Conservation (phyloP, 2,888 invertebrate genomes). For the Schrankia costaestrigalis region DNA sequence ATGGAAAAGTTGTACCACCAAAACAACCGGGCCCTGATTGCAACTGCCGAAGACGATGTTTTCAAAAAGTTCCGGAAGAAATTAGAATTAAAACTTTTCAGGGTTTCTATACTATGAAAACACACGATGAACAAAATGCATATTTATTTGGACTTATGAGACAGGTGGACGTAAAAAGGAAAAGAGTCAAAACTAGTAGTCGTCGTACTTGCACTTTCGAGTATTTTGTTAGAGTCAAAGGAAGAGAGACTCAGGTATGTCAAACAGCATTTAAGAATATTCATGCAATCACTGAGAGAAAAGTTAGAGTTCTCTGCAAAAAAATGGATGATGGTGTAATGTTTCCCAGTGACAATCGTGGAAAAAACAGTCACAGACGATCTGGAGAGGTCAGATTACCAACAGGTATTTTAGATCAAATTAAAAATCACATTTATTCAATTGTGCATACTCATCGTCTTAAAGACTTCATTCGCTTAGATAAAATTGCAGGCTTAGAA, state of each 20-base stretch:
- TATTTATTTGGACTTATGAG: slow-evolving; percentile 80
- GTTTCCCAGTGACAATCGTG: slow-evolving; percentile 80
- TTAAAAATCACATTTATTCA: slow-evolving; percentile 78
- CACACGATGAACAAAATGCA: slow-evolving; percentile 81
- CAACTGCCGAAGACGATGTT: slow-evolving; percentile 76
- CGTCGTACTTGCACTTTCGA: slow-evolving; percentile 80
- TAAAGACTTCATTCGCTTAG: slow-evolving; percentile 76
- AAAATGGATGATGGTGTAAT: slow-evolving; percentile 81
- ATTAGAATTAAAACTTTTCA: slow-evolving; percentile 75
- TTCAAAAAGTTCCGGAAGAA: slow-evolving; percentile 74
- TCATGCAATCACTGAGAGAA: slow-evolving; percentile 79
- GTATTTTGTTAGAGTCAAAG: slow-evolving; percentile 78
- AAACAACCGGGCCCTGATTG: slow-evolving; percentile 79
- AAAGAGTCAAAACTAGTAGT: slow-evolving; percentile 76
- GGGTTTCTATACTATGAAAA: slow-evolving; percentile 79
- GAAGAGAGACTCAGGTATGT: slow-evolving; percentile 79
- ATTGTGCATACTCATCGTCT: slow-evolving; percentile 76
- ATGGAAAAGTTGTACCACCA: slow-evolving; percentile 78
- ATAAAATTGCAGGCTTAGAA: slow-evolving; percentile 78
- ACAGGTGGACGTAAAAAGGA: slow-evolving; percentile 79
- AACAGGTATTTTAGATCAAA: slow-evolving; percentile 71
- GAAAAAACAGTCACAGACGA: slow-evolving; percentile 76
- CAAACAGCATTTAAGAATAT: slow-evolving; percentile 81
- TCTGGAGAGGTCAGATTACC: slow-evolving; percentile 76
- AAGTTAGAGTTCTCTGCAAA: slow-evolving; percentile 79